Evolutionary conservation across 1,140 invertebrate species (phyloP).

Genomic region (Diachasmimorpha longicaudata): DNA sequence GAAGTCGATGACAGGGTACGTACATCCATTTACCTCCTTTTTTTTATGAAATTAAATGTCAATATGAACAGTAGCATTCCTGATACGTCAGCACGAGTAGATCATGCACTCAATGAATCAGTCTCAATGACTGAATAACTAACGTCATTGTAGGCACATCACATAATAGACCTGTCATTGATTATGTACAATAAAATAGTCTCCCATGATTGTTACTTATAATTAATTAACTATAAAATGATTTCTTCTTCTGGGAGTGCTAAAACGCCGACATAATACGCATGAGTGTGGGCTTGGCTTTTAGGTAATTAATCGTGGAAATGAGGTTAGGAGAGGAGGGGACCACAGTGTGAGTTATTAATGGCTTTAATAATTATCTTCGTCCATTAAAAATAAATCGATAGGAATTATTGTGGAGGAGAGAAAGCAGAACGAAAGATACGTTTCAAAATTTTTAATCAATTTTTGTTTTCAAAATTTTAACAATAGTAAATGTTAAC

Average conservation of each 20-base stretch:
- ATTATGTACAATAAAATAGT: too few relatives aligned
- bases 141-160: neutral
- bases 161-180: neutral
- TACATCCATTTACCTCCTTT: constrained; percentile 13
- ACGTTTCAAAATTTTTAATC: neutral
- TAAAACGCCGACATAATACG: constrained; percentile 6
- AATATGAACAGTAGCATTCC: neutral
- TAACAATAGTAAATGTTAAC: too few relatives aligned
- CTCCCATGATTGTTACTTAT: neutral
- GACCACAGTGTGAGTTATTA: constrained; percentile 39
- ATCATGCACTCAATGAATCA: neutral
- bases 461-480: neutral
- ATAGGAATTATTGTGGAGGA: too few relatives aligned
- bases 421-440: neutral
- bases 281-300: constrained; percentile 41
- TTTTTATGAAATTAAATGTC: neutral
- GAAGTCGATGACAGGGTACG: constrained; percentile 71
- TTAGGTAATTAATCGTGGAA: constrained; percentile 46
- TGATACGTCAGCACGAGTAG: neutral
- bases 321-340: constrained; percentile 13
- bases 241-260: constrained; percentile 18
- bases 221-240: constrained; percentile 30
- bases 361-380: too few relatives aligned
- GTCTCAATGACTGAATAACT: neutral
- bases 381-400: too few relatives aligned